Evolutionary conservation across 2,888 invertebrate genomes (phyloP).

Genomic region (Encarsia formosa): DNA sequence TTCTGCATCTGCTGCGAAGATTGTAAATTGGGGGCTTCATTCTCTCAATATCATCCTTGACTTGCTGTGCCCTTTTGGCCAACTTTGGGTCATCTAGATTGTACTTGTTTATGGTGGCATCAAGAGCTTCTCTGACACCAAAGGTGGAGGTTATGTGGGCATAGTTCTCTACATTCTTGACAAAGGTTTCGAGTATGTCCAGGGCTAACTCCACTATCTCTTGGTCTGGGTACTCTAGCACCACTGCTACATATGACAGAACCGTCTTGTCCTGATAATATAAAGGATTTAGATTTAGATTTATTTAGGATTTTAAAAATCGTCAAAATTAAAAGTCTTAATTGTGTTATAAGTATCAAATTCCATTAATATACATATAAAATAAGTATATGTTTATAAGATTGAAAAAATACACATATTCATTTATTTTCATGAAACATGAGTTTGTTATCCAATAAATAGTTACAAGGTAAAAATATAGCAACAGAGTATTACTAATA

Average conservation of each 20-base stretch:
- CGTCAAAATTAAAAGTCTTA: no score
- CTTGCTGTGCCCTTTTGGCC: constrained; percentile 41
- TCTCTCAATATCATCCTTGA: constrained; percentile 47
- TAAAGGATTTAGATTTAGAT: no score
- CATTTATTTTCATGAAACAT: no score
- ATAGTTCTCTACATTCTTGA: constrained; percentile 48
- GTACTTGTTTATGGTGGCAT: constrained; percentile 45
- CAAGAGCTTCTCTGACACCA: constrained; percentile 47
- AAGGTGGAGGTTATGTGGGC: constrained; percentile 49
- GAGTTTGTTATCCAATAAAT: no score
- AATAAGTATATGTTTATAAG: no score
- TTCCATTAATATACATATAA: no score
- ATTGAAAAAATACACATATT: no score
- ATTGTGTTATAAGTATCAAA: no score
- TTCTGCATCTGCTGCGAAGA: constrained; percentile 46
- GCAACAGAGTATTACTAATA: no score
- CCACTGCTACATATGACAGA: constrained; percentile 46
- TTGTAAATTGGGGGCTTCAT: constrained; percentile 50
- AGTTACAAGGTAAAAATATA: no score
- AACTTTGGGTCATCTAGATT: constrained; percentile 41
- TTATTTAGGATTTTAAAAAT: no score
- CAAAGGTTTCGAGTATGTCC: constrained; percentile 45
- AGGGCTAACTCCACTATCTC: constrained; percentile 44
- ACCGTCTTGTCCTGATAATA: constrained; percentile 50
- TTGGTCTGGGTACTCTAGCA: constrained; percentile 43